These are phyloP conservation scores for Gastracanthus pulcherrimus DNA, from an alignment of 2,888 invertebrate genomes.

Conservation along the genomic window DNA sequence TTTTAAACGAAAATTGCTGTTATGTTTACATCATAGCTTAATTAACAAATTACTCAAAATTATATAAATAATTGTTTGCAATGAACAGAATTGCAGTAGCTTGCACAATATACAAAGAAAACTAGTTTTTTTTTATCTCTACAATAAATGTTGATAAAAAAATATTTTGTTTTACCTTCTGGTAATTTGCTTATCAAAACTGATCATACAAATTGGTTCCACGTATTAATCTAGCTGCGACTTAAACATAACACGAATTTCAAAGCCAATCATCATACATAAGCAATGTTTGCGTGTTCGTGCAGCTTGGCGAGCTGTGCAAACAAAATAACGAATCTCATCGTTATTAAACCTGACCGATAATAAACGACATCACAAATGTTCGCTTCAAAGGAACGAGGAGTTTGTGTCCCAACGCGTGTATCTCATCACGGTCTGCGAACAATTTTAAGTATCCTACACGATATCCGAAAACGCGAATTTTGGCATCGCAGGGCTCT, in stretches of 20 bases:
- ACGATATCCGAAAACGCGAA: background rate
- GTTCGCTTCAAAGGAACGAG: constrained; percentile 35
- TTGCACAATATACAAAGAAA: background rate
- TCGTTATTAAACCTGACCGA: background rate
- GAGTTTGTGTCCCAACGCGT: background rate
- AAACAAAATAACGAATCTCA: background rate
- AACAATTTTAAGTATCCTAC: too few relatives aligned
- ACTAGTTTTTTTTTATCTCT: background rate
- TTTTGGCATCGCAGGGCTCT: constrained; percentile 5
- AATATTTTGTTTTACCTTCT: background rate
- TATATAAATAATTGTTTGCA: background rate
- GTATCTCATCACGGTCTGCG: too few relatives aligned
- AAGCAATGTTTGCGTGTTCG: background rate
- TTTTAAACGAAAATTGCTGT: background rate
- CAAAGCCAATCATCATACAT: background rate
- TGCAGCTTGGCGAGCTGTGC: background rate
- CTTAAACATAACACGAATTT: background rate
- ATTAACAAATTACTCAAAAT: background rate
- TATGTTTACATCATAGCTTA: constrained; percentile 2
- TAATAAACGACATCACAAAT: background rate
- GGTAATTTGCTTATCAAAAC: constrained; percentile 11
- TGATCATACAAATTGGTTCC: background rate
- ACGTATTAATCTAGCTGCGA: background rate
- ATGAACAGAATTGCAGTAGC: background rate
- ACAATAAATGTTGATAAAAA: background rate